Evolutionary conservation across 2,113 vertebrate genomes (phyloP).

Genomic region (Hemibagrus wyckioides): DNA sequence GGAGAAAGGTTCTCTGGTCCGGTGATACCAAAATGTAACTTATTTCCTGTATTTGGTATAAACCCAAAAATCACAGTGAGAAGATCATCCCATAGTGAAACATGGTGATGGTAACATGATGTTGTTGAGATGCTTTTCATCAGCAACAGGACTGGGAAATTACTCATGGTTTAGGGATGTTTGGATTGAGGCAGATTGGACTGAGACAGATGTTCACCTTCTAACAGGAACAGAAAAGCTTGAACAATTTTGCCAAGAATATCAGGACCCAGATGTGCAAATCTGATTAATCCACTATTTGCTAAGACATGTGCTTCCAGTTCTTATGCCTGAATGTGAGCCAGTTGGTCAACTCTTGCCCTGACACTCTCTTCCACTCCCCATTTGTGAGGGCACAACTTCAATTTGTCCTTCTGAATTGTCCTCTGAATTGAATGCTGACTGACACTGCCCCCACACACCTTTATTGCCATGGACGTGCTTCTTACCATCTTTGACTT

Average conservation of each 20-base stretch:
- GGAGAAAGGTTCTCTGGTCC: neutral
- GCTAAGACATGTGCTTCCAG: neutral
- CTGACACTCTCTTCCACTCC: neutral
- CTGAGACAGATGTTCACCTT: neutral
- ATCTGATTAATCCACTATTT: neutral
- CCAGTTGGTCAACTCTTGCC: neutral
- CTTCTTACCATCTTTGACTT: neutral
- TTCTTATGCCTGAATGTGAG: neutral
- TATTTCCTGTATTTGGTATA: neutral
- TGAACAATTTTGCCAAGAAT: neutral
- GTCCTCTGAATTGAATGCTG: neutral
- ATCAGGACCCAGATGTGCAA: neutral
- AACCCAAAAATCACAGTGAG: neutral
- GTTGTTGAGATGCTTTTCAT: neutral
- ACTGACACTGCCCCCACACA: neutral
- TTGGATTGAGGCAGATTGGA: neutral
- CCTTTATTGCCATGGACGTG: neutral
- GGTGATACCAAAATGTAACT: neutral
- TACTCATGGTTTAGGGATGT: neutral
- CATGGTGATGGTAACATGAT: neutral
- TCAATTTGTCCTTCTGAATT: neutral
- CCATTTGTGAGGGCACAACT: neutral
- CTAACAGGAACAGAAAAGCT: neutral
- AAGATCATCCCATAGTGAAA: neutral
- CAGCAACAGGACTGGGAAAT: neutral